Evolutionary conservation across 2,113 vertebrate species (phyloP), one percentile per base, ranked within the genome.

Genomic region (Vulpes vulpes): DNA sequence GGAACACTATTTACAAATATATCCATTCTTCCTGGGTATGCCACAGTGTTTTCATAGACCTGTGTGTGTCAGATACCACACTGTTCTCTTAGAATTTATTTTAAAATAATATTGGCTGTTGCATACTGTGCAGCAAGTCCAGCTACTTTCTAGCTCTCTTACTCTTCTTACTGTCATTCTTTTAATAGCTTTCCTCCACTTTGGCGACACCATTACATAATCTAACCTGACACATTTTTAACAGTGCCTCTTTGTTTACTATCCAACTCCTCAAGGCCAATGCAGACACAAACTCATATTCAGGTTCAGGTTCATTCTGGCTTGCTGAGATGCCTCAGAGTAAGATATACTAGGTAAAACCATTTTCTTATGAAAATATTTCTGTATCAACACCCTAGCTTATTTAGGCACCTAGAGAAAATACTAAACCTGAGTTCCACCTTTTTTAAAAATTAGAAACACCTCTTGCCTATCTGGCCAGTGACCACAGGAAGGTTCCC

Each of bases 341-440:
- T 51, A 82, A 86, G 73, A 90, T 9, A 73, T 62, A 90, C 71
- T 95, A 11, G 49, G 35, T 79, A 89, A 95, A 87, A 86, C 49
- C 27, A 81, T 69, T 55, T 87, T 88, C 67, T 92, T 62, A 60
- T 0, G 15, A 76, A 95, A 85, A 94, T 64, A 59, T 90, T 65
- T 82, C 55, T 74, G 25, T 76, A 35, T 49, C 43, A 91, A 92
- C 57, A 89, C 55, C 57, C 74, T 89, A 49, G 64, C 79, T 93
- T 95, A 92, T 83, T 92, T 92, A 98, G 97, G 94, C 96, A 97
- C 97, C 97, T 96, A 53, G 62, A 94, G 95, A 85, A 74, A 83
- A 87, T 30, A 78, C 64, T 49, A 43, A 93, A 91, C 76, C 90
- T 38, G 11, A 90, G 65, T 67, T 86, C 87, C 32, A 88, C 89